Conservation (phyloP, 2,888 invertebrate species). For the Hoplodrina ambigua region DNA sequence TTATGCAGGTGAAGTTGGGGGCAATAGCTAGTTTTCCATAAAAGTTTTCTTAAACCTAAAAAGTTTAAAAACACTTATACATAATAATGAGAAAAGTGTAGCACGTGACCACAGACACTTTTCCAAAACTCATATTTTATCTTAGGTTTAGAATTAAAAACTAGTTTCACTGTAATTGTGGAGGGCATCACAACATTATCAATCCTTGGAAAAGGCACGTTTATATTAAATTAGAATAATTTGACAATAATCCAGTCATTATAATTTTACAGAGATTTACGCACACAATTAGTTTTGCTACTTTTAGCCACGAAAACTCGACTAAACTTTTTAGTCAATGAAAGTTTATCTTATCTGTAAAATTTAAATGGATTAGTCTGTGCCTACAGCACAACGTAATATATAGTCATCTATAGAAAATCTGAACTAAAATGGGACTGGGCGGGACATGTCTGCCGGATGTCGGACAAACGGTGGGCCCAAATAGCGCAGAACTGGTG, state of each 20-base stretch:
- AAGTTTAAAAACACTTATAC: background rate
- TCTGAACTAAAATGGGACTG: no score
- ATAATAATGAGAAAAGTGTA: background rate
- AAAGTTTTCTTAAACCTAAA: background rate
- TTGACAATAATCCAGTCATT: constrained; percentile 23
- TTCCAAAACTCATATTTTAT: constrained; percentile 30
- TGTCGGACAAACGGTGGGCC: no score
- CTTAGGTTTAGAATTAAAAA: constrained; percentile 18
- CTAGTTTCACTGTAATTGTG: constrained; percentile 27
- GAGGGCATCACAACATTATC: constrained; percentile 27
- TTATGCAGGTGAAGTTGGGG: no score
- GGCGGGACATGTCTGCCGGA: no score
- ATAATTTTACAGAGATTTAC: constrained; percentile 9
- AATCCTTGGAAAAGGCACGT: constrained; percentile 33
- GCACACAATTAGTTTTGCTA: constrained; percentile 17
- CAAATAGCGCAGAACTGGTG: no score
- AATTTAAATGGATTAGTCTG: background rate
- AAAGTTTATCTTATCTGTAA: constrained; percentile 13
- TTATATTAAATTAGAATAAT: constrained; percentile 17
- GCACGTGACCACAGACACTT: constrained; percentile 17
- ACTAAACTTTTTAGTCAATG: constrained; percentile 19
- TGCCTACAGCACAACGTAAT: background rate
- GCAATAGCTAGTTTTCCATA: background rate
- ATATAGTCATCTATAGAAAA: no score
- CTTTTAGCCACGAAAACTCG: background rate